Conservation (phyloP, 92 coral and sea anemone species). For the Chrysogorgia sp. region DNA sequence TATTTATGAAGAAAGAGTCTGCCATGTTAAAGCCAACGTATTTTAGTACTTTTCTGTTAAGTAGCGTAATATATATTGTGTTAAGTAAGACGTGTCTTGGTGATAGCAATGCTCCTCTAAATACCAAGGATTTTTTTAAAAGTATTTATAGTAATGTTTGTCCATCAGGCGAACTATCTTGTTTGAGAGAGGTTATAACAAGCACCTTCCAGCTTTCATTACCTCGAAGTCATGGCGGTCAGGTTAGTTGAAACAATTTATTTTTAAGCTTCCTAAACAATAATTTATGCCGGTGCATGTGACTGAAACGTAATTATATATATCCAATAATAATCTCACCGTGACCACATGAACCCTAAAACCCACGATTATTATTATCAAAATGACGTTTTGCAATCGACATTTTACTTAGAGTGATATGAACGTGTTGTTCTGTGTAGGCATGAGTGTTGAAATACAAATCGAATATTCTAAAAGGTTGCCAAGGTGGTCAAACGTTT, state of each 20-base stretch:
- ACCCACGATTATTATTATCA: too few relatives aligned
- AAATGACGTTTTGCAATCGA: too few relatives aligned
- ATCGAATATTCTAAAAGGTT: too few relatives aligned
- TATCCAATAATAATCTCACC: too few relatives aligned
- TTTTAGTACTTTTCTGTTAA: background rate
- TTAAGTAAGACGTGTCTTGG: background rate
- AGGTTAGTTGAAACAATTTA: constrained; percentile 5
- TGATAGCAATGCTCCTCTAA: constrained; percentile 19
- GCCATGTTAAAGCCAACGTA: constrained; percentile 17
- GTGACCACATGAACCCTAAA: too few relatives aligned
- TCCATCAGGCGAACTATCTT: constrained; percentile 35
- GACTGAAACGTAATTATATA: too few relatives aligned
- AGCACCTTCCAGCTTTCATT: constrained; percentile 35
- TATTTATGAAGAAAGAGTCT: background rate
- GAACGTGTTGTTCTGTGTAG: too few relatives aligned
- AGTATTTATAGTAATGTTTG: constrained; percentile 32
- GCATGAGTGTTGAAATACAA: too few relatives aligned
- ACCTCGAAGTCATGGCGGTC: constrained; percentile 27
- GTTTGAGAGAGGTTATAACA: constrained; percentile 39
- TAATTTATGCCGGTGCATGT: background rate
- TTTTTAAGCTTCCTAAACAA: background rate
- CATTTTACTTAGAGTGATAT: too few relatives aligned
- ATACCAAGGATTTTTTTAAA: constrained; percentile 32
- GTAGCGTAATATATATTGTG: background rate
- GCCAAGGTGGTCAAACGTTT: too few relatives aligned